phyloP scores from a whole-genome alignment of 1,140 invertebrate genomes.

The Lethocerus indicus region DNA sequence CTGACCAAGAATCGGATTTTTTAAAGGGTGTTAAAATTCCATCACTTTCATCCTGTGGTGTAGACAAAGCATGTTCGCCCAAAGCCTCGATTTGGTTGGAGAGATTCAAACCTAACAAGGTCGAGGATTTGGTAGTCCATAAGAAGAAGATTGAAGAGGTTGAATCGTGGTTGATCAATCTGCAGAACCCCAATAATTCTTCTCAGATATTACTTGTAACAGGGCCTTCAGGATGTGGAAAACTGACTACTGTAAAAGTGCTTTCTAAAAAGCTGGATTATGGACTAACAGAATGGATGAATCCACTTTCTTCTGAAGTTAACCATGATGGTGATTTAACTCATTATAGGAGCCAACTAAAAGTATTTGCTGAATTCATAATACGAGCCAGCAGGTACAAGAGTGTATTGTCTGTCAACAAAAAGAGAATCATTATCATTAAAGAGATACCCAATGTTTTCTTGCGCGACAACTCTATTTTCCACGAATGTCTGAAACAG shows the following conservation, averaged over 20 bases:
- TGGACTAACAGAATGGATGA: conserved; percentile 6
- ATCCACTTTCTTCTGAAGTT: neutral
- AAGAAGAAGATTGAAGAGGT: conserved; percentile 13
- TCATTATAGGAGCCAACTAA: conserved; percentile 1
- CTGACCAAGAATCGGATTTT: neutral
- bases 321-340: neutral
- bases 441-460: conserved; percentile 12
- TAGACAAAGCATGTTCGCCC: neutral
- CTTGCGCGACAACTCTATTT: conserved; percentile 3
- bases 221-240: conserved; percentile 10
- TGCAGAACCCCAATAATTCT: neutral
- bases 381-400: conserved; percentile 7
- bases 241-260: conserved; percentile 9
- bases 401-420: conserved; percentile 2
- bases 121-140: conserved; percentile 7
- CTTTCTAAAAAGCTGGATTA: conserved; percentile 7
- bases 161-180: conserved; percentile 8
- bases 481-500: conserved; percentile 7
- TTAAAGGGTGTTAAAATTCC: neutral
- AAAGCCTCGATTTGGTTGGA: neutral
- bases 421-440: neutral
- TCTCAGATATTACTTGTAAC: conserved; percentile 7
- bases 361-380: conserved; percentile 10
- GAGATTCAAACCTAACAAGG: neutral
- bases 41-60: neutral